Evolutionary conservation across 2,888 invertebrate species (phyloP).

Genomic region (Lydus trimaculatus): DNA sequence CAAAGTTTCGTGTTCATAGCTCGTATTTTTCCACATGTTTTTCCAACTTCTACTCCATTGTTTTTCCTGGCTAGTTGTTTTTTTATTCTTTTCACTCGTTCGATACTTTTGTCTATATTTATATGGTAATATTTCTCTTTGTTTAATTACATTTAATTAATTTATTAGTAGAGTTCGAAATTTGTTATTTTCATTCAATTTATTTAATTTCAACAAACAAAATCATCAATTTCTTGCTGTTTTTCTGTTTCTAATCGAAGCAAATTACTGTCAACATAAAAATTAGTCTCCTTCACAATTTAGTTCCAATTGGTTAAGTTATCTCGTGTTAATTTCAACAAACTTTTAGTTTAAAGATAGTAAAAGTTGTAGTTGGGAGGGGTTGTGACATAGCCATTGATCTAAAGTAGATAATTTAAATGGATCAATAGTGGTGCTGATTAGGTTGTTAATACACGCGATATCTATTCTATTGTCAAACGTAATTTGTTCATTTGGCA

Average conservation of each 20-base stretch:
- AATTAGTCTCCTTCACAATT: not conserved
- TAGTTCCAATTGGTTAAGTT: not conserved
- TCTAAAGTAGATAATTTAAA: not conserved
- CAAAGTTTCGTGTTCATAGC: conserved; percentile 47
- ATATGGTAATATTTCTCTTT: not conserved
- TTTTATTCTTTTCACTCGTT: no score
- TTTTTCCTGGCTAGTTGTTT: not conserved
- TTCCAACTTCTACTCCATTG: conserved; percentile 7
- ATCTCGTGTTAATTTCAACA: not conserved
- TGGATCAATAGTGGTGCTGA: not conserved
- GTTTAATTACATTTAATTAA: conserved; percentile 5
- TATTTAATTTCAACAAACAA: not conserved
- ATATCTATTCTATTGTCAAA: not conserved
- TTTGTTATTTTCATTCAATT: not conserved
- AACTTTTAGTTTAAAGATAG: no score
- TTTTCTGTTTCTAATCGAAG: not conserved
- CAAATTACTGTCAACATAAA: not conserved
- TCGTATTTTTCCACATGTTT: conserved; percentile 44
- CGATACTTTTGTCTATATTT: not conserved
- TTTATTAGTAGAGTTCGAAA: not conserved
- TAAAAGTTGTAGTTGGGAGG: no score
- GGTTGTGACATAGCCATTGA: no score
- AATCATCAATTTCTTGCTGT: not conserved
- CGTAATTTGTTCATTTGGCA: not conserved
- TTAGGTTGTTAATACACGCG: conserved; percentile 1